These are phyloP conservation scores for Garra rufa DNA, from an alignment of 2,113 vertebrate species.

Conservation along the genomic window DNA sequence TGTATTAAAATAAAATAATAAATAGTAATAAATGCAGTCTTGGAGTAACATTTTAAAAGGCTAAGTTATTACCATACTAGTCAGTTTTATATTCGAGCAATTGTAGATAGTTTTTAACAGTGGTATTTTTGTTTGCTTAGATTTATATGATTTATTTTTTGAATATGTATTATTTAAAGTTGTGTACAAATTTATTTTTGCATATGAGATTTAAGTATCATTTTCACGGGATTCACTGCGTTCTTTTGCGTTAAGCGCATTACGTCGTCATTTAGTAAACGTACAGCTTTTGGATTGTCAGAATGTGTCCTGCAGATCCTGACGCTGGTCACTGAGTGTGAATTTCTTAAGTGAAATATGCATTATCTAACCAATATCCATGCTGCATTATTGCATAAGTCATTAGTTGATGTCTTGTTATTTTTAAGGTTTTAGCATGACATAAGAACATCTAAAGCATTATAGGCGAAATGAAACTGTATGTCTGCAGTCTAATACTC, in stretches of 20 bases:
- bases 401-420: not conserved
- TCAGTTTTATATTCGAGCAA: conserved; percentile 67
- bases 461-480: conserved; percentile 59
- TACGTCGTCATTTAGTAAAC: not conserved
- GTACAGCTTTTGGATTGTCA: not conserved
- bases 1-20: conserved; percentile 53
- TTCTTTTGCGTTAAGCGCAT: not conserved
- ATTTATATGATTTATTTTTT: conserved; percentile 68
- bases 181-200: conserved; percentile 66
- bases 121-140: conserved; percentile 59
- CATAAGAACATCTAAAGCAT: not conserved
- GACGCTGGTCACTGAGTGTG: conserved; percentile 9
- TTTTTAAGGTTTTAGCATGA: not conserved
- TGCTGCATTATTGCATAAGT: not conserved
- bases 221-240: conserved; percentile 40
- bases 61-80: conserved; percentile 67
- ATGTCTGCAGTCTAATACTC: conserved; percentile 51
- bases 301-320: conserved; percentile 9
- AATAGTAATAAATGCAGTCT: conserved; percentile 54
- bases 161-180: conserved; percentile 70
- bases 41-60: conserved; percentile 49
- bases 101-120: conserved; percentile 68
- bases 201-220: conserved; percentile 46
- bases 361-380: conserved; percentile 5
- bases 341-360: not conserved